A percentile compares a stretch with the other conserved stretches of the same genome.
These are phyloP conservation scores for Athalia rosae DNA, from an alignment of 2,888 invertebrate genomes.

Conservation along the genomic window DNA sequence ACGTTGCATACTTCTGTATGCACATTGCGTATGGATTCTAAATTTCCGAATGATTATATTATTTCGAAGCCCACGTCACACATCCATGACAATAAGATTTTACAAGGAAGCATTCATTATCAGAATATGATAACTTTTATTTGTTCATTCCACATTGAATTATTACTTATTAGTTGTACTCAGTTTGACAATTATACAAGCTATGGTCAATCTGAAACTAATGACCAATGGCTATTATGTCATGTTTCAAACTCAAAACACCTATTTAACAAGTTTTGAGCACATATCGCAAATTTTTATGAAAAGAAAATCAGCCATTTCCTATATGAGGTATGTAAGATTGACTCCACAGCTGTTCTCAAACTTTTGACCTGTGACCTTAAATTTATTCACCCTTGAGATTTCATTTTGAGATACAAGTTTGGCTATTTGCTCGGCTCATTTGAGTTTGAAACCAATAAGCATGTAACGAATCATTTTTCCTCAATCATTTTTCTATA, in stretches of 20 bases:
- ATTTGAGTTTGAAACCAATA: no score
- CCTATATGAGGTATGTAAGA: background rate
- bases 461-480: no score
- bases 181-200: background rate
- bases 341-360: background rate
- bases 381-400: background rate
- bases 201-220: background rate
- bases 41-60: background rate
- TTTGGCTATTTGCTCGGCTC: no score
- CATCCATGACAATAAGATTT: conserved; percentile 5
- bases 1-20: background rate
- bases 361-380: background rate
- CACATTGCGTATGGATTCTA: background rate
- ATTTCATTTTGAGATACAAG: no score
- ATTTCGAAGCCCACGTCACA: conserved; percentile 31
- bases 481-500: no score
- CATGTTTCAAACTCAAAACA: conserved; percentile 6
- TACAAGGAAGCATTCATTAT: background rate
- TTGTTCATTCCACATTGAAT: background rate
- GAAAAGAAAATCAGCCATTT: background rate
- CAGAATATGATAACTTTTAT: background rate
- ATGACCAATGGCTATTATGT: background rate
- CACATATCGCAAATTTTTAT: background rate
- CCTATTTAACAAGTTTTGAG: background rate
- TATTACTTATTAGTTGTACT: background rate